A percentile compares a stretch with the other conserved stretches of the same genome.
Conservation (phyloP, 2,888 invertebrate species). For the Cynaeus angustus region DNA sequence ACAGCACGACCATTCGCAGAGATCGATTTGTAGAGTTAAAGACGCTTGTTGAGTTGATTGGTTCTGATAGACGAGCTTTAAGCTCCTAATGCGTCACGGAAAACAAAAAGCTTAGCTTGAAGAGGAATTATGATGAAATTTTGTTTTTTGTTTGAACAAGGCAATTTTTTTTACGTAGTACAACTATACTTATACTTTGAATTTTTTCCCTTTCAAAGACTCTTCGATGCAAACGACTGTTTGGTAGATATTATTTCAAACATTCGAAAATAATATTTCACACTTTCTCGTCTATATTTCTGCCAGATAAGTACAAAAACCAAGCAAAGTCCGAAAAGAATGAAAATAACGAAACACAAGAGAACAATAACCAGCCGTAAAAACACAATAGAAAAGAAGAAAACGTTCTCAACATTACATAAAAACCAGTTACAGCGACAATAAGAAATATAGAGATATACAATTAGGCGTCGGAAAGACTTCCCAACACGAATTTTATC, state of each 20-base stretch:
- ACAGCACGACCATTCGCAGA: background rate
- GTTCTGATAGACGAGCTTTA: conserved; percentile 3
- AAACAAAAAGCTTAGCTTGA: background rate
- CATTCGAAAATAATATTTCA: background rate
- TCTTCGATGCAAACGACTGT: too few relatives aligned
- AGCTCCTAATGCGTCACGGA: background rate
- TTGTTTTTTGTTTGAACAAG: too few relatives aligned
- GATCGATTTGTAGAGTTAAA: conserved; percentile 1
- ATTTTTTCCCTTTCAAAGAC: too few relatives aligned
- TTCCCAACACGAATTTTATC: background rate
- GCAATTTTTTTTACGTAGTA: too few relatives aligned
- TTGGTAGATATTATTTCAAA: too few relatives aligned
- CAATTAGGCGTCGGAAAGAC: background rate
- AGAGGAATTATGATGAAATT: too few relatives aligned
- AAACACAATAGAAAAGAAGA: conserved; percentile 6
- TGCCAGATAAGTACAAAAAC: background rate
- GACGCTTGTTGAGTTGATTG: conserved; percentile 6
- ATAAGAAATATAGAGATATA: conserved; percentile 9
- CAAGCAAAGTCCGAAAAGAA: background rate
- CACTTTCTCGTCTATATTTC: background rate
- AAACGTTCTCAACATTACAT: background rate
- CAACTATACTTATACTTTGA: too few relatives aligned
- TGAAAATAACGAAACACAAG: conserved; percentile 2
- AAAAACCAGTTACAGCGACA: conserved; percentile 5
- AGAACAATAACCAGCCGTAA: background rate